A percentile compares a stretch with the other conserved stretches of the same genome.
These are phyloP conservation scores for Miichthys miiuy DNA, from an alignment of 2,797 vertebrate species.

Conservation along the genomic window DNA sequence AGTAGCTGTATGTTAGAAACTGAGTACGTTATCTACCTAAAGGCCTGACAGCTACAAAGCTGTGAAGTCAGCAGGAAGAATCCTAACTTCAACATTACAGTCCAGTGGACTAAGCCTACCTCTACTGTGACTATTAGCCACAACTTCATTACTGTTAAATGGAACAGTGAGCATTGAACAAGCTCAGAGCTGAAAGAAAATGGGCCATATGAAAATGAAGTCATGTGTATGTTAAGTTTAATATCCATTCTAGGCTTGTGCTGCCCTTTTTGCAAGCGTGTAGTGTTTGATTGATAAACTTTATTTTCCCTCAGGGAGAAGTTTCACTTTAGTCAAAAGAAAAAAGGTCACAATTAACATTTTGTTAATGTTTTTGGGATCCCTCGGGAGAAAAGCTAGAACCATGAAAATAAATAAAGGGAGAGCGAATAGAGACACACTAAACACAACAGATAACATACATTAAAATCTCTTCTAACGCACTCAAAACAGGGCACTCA, in stretches of 20 bases:
- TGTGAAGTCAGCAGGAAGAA: slow-evolving; percentile 55
- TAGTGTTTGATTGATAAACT: slow-evolving; percentile 70
- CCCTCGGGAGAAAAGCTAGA: slow-evolving; percentile 21
- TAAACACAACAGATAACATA: slow-evolving; percentile 41
- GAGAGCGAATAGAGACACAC: slow-evolving; percentile 18
- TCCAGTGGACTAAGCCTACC: slow-evolving; percentile 50
- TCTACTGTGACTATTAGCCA: slow-evolving; percentile 45
- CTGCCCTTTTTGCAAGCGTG: slow-evolving; percentile 63
- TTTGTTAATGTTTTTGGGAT: slow-evolving; percentile 59
- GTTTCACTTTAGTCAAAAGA: slow-evolving; percentile 56
- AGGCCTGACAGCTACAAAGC: slow-evolving; percentile 41
- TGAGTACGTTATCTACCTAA: slow-evolving; percentile 36
- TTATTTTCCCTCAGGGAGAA: slow-evolving; percentile 40
- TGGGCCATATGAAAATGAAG: slow-evolving; percentile 60
- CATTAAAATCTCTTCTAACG: slow-evolving; percentile 34
- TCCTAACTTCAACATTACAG: slow-evolving; percentile 45
- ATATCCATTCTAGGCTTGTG: slow-evolving; percentile 48
- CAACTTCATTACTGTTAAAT: slow-evolving; percentile 55
- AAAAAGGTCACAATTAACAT: slow-evolving; percentile 80
- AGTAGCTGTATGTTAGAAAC: slow-evolving; percentile 28
- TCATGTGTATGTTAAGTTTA: slow-evolving; percentile 61
- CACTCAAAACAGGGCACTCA: slow-evolving; percentile 30
- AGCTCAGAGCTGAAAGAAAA: slow-evolving; percentile 42
- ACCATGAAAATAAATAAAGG: slow-evolving; percentile 47
- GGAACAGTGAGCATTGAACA: slow-evolving; percentile 45